Percentiles rank a stretch among this genome's conserved stretches.
These are phyloP conservation scores for Apoda limacodes DNA, from an alignment of 2,888 invertebrate species.

Conservation along the genomic window DNA sequence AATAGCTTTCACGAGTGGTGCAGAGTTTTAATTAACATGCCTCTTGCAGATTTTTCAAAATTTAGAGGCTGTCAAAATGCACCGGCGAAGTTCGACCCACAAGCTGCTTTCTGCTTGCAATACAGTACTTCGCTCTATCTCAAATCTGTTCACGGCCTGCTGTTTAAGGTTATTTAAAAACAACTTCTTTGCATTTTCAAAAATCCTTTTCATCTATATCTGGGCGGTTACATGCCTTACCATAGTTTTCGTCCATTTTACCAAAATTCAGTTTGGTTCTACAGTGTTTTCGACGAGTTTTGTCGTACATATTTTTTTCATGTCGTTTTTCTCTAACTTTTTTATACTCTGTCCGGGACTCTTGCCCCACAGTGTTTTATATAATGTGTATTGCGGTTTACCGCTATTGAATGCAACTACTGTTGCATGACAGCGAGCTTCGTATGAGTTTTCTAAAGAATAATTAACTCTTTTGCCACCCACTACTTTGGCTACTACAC, in stretches of 20 bases:
- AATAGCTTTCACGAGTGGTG: constrained; percentile 1
- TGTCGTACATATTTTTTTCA: constrained; percentile 1
- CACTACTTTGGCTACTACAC: no score
- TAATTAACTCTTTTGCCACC: no score
- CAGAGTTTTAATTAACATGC: constrained; percentile 1
- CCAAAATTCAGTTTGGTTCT: constrained; percentile 1
- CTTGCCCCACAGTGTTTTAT: constrained; percentile 4
- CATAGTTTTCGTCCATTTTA: constrained; percentile 1
- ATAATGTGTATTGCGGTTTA: constrained; percentile 5
- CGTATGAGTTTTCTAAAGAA: no score
- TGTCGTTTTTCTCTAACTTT: background rate
- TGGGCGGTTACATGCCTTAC: constrained; percentile 1
- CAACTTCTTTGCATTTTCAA: background rate
- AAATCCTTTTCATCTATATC: no score
- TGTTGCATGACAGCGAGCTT: constrained; percentile 4
- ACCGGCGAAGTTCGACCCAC: constrained; percentile 4
- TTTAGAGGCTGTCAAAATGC: constrained; percentile 4
- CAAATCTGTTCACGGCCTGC: background rate
- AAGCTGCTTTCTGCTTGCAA: constrained; percentile 5
- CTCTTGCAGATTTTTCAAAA: constrained; percentile 5
- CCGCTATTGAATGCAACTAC: constrained; percentile 6
- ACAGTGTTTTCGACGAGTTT: background rate
- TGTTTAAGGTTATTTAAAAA: background rate
- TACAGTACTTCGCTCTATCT: constrained; percentile 3
- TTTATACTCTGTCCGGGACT: constrained; percentile 5